Base-by-base conservation (phyloP, 1,140 invertebrate genomes). In the Euwallacea similis region DNA sequence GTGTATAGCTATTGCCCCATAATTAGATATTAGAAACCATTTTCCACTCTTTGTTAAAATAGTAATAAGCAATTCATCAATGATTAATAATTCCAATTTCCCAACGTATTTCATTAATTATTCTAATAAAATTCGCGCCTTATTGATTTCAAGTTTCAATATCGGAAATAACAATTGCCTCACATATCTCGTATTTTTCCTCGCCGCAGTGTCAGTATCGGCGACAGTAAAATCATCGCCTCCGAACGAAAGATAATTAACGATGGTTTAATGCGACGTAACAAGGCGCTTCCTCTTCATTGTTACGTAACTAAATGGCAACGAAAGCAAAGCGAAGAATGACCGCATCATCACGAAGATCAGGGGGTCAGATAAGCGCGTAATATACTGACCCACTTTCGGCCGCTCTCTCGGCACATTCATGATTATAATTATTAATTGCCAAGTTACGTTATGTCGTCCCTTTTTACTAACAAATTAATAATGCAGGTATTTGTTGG, bases 351-450 rank as follows among this genome's bases (percentile, higher is more conserved):
- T 33, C 21, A 33, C 21, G 21, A 33, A 33, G 21, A 33, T 33
- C 21, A 33, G 21, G 21, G 21, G 21, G 46, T 10, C 9, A 50
- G 46, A 50, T 50, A 50, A 50, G 13, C 46, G 9, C 46, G 46
- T 50, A 50, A 50, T 50, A 50, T 50, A 50, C 46, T 50, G 46
- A 50, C 46, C 46, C 46, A 50, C 46, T 50, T 50, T 13, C 46
- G 21, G 21, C 21, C 21, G 21, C 21, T 33, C 21, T 33, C 21
- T 33, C 21, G 21, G 21, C 21, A 33, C 21, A 33, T 33, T 33
- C 21, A 33, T 33, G 21, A 33, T 33, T 33, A 33, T 33, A 33
- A 33, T 50, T 50, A 50, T 50, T 50, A 50, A 50, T 50, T 50
- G 46, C 46, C 4, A 33, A 33, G 21, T 33, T 33, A 33, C 21